Percentiles rank a stretch among this genome's conserved stretches.
These are phyloP conservation scores for Bombus waltoni DNA, from an alignment of 1,140 invertebrate species.

Conservation along the genomic window DNA sequence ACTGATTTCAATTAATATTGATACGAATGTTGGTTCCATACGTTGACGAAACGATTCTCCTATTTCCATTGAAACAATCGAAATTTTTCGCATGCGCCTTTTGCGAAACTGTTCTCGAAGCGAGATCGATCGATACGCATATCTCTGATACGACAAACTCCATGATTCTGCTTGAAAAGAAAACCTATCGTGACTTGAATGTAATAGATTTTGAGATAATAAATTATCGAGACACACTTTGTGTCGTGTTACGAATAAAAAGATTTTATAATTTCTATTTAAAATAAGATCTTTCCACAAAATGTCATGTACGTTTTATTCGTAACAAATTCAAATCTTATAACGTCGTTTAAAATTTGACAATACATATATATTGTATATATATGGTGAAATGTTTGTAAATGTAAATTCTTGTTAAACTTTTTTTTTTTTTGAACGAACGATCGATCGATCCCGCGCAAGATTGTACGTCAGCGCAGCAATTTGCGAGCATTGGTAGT, in stretches of 20 bases:
- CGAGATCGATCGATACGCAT: constrained; percentile 27
- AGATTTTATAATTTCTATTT: neutral
- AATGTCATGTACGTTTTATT: neutral
- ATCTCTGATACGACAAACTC: no score
- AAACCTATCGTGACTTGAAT: neutral
- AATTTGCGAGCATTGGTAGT: constrained; percentile 19
- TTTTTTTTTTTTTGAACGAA: neutral
- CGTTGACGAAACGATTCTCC: no score
- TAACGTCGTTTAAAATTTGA: no score
- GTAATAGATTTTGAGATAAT: neutral
- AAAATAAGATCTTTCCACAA: neutral
- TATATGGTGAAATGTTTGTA: neutral
- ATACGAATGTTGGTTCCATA: neutral
- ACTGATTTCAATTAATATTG: neutral
- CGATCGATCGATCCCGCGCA: constrained; percentile 28
- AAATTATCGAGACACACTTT: neutral
- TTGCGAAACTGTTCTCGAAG: neutral
- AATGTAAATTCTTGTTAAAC: neutral
- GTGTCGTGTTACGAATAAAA: neutral
- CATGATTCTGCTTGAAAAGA: no score
- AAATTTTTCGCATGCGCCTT: neutral
- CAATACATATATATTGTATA: neutral
- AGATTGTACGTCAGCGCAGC: constrained; percentile 51
- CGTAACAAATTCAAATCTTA: neutral
- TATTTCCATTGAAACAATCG: neutral